These are phyloP conservation scores for Artibeus jamaicensis DNA, from an alignment of 2,797 vertebrate genomes.

Conservation along the genomic window DNA sequence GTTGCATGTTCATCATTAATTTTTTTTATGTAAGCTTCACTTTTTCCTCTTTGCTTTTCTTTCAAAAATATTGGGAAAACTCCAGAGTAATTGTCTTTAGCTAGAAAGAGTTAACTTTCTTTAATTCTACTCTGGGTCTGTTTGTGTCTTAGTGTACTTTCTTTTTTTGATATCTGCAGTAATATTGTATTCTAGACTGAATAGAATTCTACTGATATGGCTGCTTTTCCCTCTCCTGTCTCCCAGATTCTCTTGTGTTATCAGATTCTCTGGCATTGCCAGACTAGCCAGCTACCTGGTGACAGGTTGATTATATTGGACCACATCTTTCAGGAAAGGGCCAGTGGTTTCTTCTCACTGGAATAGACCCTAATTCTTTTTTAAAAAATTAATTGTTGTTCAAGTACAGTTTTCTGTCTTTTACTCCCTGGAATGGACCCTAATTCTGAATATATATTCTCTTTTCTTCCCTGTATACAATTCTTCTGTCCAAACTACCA, in stretches of 20 bases:
- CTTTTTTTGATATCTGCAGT: not conserved
- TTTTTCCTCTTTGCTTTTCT: not conserved
- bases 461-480: not conserved
- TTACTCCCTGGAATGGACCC: not conserved
- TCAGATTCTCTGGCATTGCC: not conserved
- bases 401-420: no score
- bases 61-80: not conserved
- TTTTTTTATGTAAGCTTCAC: not conserved
- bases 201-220: not conserved
- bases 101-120: not conserved
- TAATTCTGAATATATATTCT: not conserved
- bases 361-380: not conserved
- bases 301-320: not conserved
- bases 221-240: not conserved
- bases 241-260: not conserved
- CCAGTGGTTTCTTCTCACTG: not conserved
- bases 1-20: not conserved
- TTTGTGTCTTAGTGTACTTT: not conserved
- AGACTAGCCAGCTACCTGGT: not conserved
- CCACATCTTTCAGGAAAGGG: not conserved
- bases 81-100: not conserved
- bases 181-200: not conserved
- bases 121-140: not conserved
- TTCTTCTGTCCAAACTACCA: not conserved
- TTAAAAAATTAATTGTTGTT: no score